Percentiles rank a stretch among this genome's conserved stretches.
Evolutionary conservation across 2,797 vertebrate species (phyloP).

Genomic region (Triplophysa yarkandensis): DNA sequence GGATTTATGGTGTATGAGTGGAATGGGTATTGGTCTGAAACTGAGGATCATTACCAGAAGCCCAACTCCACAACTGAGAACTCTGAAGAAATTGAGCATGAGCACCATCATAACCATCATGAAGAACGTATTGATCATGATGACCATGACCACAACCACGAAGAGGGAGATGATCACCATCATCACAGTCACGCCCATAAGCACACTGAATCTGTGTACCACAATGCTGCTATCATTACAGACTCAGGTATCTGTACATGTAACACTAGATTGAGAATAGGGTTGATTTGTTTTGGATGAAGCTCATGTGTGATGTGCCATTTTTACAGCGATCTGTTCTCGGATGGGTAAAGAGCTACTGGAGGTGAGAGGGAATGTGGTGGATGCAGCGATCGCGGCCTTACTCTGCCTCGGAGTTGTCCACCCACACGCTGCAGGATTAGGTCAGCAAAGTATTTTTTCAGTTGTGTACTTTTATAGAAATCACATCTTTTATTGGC

Average conservation of each 20-base stretch:
- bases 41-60: slow-evolving; percentile 8
- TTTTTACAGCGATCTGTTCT: slow-evolving; percentile 67
- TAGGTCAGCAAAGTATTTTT: slow-evolving; percentile 66
- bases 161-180: slow-evolving; percentile 38
- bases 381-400: slow-evolving; percentile 73
- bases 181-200: slow-evolving; percentile 32
- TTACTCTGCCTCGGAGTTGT: slow-evolving; percentile 73
- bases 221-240: slow-evolving; percentile 61
- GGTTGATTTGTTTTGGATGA: background rate
- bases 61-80: background rate
- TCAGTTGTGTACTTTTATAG: slow-evolving; percentile 7
- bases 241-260: slow-evolving; percentile 50
- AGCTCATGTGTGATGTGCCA: background rate
- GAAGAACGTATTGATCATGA: slow-evolving; percentile 32
- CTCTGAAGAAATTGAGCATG: slow-evolving; percentile 15
- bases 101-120: slow-evolving; percentile 35
- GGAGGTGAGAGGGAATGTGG: slow-evolving; percentile 66
- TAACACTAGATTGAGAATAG: background rate
- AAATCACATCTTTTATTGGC: slow-evolving; percentile 6
- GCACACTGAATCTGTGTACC: slow-evolving; percentile 49
- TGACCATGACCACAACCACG: slow-evolving; percentile 23
- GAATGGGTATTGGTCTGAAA: slow-evolving; percentile 38
- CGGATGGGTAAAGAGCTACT: slow-evolving; percentile 65
- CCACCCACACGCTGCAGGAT: slow-evolving; percentile 71
- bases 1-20: slow-evolving; percentile 53